Base-by-base conservation (phyloP, 2,113 vertebrate species). In the Anarhynchus alexandrinus region DNA sequence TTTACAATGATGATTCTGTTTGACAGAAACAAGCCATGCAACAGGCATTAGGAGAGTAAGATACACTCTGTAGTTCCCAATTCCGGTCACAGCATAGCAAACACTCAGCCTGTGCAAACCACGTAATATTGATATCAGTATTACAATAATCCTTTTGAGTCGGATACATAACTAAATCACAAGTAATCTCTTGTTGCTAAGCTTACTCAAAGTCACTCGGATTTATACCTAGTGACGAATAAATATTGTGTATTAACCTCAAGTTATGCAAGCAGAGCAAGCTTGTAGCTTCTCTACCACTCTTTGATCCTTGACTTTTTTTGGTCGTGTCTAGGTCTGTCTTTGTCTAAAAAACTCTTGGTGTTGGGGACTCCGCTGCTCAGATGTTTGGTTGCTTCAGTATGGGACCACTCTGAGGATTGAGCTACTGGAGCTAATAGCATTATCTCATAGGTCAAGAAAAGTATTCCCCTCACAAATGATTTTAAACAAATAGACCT, bases 61-160 rank as follows among this genome's bases (percentile, higher is more conserved):
- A 58, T 22, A 6, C 10, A 58, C n/a, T 81, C 76, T 47, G 16
- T 12, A 85, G 57, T 43, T 86, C 78, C 26, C 52, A 86, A 3
- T 81, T 92, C 69, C 51, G 67, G 86, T 86, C 86, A 76, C 80
- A 92, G 73, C 70, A 84, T 8, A 52, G 69, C 82, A 79, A 92
- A 64, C 65, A 58, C 85, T 90, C 76, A 86, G 47, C 64, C 72
- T 94, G 61, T 82, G 64, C 77, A 92, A 89, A 61, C 61, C 43
- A 34, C 73, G 36, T 49, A 32, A 57, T 92, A 82, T 32, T 89
- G 72, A 79, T 78, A 81, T 32, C 77, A 54, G 61, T 54, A 93
- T 94, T 96, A 92, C 91, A 78, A 90, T 95, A 96, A 92, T 96
- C 95, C 77, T 72, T 95, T 88, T 45, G 54, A 92, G 65, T 72